Evolutionary conservation across 2,888 invertebrate species (phyloP).

Genomic region (Drosophila acutilabella): DNA sequence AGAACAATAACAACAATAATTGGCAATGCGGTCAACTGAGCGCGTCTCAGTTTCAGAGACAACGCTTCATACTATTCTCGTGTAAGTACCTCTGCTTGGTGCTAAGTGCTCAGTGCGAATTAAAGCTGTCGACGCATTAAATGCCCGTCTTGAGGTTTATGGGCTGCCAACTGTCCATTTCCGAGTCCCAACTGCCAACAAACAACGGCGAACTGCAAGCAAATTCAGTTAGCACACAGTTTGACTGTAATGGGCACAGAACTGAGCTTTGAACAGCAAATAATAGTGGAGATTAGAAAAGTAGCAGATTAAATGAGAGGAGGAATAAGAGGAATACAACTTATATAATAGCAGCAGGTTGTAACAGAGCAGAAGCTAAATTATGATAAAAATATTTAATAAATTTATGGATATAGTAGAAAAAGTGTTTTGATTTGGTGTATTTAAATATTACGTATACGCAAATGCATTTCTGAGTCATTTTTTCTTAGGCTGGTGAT

Average conservation of each 20-base stretch:
- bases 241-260: not conserved
- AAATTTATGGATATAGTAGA: no score
- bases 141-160: slow-evolving; percentile 57
- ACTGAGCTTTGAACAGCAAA: not conserved
- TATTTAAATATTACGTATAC: slow-evolving; percentile 11
- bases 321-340: not conserved
- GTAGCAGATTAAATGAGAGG: not conserved
- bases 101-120: slow-evolving; percentile 40
- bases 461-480: slow-evolving; percentile 36
- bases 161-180: slow-evolving; percentile 44
- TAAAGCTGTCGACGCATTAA: slow-evolving; percentile 62
- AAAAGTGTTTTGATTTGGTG: not conserved
- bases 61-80: slow-evolving; percentile 1
- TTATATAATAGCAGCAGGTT: no score
- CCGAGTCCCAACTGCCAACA: not conserved
- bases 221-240: slow-evolving; percentile 8
- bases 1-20: slow-evolving; percentile 37
- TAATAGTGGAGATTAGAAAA: not conserved
- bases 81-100: slow-evolving; percentile 11
- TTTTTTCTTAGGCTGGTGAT: slow-evolving; percentile 27
- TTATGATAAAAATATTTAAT: no score
- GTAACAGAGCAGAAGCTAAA: no score
- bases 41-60: slow-evolving; percentile 29
- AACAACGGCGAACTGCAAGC: not conserved
- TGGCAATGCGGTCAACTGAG: slow-evolving; percentile 52